Percentiles rank a stretch among this genome's conserved stretches.
These are phyloP conservation scores for Anticlea derivata DNA, from an alignment of 2,888 invertebrate species.

Conservation along the genomic window DNA sequence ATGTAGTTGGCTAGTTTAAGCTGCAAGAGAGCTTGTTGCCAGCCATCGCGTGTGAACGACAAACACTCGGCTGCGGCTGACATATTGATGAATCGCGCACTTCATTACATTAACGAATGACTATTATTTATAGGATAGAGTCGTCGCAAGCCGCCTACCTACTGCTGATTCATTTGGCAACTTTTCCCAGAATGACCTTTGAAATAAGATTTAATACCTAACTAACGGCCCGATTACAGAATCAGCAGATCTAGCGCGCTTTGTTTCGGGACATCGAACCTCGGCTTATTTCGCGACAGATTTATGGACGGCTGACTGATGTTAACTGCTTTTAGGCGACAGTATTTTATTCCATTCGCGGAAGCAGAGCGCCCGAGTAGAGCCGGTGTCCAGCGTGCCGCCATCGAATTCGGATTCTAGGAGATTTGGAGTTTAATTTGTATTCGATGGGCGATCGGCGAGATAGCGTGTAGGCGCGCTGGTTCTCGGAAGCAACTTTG, in stretches of 20 bases:
- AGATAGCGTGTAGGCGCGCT: slow-evolving; percentile 4
- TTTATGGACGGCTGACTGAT: slow-evolving; percentile 58
- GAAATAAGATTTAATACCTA: slow-evolving; percentile 41
- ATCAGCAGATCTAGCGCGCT: slow-evolving; percentile 37
- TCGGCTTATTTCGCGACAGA: slow-evolving; percentile 55
- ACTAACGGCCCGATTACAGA: slow-evolving; percentile 40
- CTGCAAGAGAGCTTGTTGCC: slow-evolving; percentile 1
- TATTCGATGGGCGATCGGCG: slow-evolving; percentile 13
- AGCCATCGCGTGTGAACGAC: slow-evolving; percentile 29
- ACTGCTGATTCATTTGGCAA: slow-evolving; percentile 31
- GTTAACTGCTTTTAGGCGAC: slow-evolving; percentile 42
- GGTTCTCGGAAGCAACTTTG: slow-evolving; percentile 15
- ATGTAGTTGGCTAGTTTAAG: too few species aligned
- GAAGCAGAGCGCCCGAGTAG: slow-evolving; percentile 39
- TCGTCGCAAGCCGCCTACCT: slow-evolving; percentile 28
- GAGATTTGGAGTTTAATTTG: slow-evolving; percentile 1
- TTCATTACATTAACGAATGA: slow-evolving; percentile 53
- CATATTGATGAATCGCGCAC: slow-evolving; percentile 57
- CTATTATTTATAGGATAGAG: slow-evolving; percentile 49
- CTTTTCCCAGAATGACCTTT: slow-evolving; percentile 41
- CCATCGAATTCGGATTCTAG: slow-evolving; percentile 15
- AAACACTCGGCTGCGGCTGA: slow-evolving; percentile 38
- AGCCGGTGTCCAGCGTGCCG: slow-evolving; percentile 16
- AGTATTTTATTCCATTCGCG: slow-evolving; percentile 49
- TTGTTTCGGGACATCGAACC: slow-evolving; percentile 50